Evolutionary conservation across 2,888 invertebrate species (phyloP), one percentile per base, ranked within the genome.

Genomic region (Mycogona germanica): DNA sequence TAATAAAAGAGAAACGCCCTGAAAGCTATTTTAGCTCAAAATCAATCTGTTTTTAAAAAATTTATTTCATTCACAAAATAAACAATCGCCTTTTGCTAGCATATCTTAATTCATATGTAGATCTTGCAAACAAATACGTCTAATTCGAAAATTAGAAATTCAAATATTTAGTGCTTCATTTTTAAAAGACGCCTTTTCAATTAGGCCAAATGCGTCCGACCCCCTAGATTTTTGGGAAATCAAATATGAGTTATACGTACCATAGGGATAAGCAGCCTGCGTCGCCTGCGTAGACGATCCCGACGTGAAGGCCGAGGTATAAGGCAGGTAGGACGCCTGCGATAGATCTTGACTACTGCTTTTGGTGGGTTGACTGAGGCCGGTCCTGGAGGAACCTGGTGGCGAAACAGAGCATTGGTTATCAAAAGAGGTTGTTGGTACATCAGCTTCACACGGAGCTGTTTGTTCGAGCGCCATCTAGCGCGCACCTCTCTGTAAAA

Each of bases 241-340:
- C 26, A 7, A 25, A 45, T 7, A 2, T 6, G 9, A 21, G n/a
- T n/a, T n/a, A 21, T 47, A 32, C 49, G 48, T 35, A 28, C 55
- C 56, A 41, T 58, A 58, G 21, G 51, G 35, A n/a, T 53, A 57
- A 2, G 57, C 53, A 51, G 42, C 46, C 23, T 54, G 51, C 19
- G 57, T 23, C 17, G 55, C 25, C 38, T 37, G 46, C 23, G 55
- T 14, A 9, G 55, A 23, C 12, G 57, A 26, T n/a, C 42, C 42
- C 17, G 49, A 37, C 23, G 53, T 28, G 28, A 58, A 58, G 1
- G 57, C 55, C 2, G 57, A 50, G 21, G 55, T 53, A 51, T 58
- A 58, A 12, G 57, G 51, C 44, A 56, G 38, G 45, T 58, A 58
- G 9, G 57, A 48, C 17, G 54, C 30, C 29, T 56, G 48, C 21